A percentile compares a stretch with the other conserved stretches of the same genome.
Evolutionary conservation across 2,797 vertebrate species (phyloP).

Genomic region (Epinephelus awoara): DNA sequence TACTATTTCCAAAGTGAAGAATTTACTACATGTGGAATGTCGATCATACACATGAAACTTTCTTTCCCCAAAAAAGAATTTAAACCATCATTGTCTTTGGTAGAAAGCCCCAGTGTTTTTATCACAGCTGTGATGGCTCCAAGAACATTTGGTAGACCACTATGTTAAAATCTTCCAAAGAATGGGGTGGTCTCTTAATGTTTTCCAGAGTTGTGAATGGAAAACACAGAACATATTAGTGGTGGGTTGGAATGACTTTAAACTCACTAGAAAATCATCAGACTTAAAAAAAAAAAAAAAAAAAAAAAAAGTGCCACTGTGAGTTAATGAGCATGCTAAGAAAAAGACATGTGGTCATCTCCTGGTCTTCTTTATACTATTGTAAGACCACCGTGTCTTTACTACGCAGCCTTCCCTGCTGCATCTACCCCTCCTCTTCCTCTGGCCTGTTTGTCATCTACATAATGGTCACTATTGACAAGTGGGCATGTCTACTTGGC

Average conservation of each 20-base stretch:
- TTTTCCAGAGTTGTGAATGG: constrained; percentile 53
- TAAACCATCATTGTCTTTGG: constrained; percentile 9
- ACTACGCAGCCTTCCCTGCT: constrained; percentile 1
- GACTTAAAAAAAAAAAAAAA: constrained; percentile 24
- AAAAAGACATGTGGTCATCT: background rate
- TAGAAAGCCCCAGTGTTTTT: background rate
- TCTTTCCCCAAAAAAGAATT: background rate
- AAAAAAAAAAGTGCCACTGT: constrained; percentile 23
- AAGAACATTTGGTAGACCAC: constrained; percentile 17
- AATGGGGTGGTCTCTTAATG: constrained; percentile 32
- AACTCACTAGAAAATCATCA: constrained; percentile 25
- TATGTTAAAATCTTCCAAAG: constrained; percentile 29
- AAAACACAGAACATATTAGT: constrained; percentile 30
- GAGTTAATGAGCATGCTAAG: constrained; percentile 3
- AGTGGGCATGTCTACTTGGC: constrained; percentile 62
- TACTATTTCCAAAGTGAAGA: background rate
- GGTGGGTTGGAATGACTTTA: constrained; percentile 40
- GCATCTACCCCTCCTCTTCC: constrained; percentile 20
- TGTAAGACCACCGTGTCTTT: background rate
- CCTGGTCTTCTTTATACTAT: constrained; percentile 7
- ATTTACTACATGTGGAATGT: background rate
- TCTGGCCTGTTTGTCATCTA: constrained; percentile 46
- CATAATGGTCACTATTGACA: constrained; percentile 62
- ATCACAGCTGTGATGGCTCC: constrained; percentile 18
- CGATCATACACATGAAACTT: background rate